Conservation (phyloP, 2,797 vertebrate species). For the Hemibagrus guttatus region DNA sequence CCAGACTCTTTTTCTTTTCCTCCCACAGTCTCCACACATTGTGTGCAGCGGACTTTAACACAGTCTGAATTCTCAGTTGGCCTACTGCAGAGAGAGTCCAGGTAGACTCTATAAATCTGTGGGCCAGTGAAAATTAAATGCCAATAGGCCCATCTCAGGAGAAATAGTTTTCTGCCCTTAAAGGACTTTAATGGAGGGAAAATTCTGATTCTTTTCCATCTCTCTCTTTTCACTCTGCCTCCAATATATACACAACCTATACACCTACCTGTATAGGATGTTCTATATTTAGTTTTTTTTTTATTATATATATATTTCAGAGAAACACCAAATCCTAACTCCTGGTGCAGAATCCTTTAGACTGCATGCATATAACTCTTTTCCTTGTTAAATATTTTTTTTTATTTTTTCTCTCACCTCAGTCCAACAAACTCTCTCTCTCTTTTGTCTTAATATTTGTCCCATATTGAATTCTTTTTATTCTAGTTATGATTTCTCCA, state of each 20-base stretch:
- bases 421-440: not conserved
- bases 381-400: not conserved
- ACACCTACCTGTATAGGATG: slow-evolving; percentile 14
- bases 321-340: not conserved
- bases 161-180: slow-evolving; percentile 71
- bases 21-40: slow-evolving; percentile 7
- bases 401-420: too few species aligned
- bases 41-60: slow-evolving; percentile 45
- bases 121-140: slow-evolving; percentile 71
- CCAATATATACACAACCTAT: slow-evolving; percentile 12
- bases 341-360: slow-evolving; percentile 8
- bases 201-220: slow-evolving; percentile 22
- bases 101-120: slow-evolving; percentile 58
- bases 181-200: slow-evolving; percentile 62
- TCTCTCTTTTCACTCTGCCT: not conserved
- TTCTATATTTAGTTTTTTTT: slow-evolving; percentile 19
- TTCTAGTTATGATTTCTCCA: slow-evolving; percentile 26
- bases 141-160: slow-evolving; percentile 67
- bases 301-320: slow-evolving; percentile 45
- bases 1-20: slow-evolving; percentile 15
- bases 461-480: slow-evolving; percentile 20
- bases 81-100: slow-evolving; percentile 46
- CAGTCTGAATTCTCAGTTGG: slow-evolving; percentile 50
- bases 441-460: not conserved
- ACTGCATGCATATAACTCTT: not conserved